Conservation (phyloP, 2,113 vertebrate genomes). For the Phylloscopus trochiloides region DNA sequence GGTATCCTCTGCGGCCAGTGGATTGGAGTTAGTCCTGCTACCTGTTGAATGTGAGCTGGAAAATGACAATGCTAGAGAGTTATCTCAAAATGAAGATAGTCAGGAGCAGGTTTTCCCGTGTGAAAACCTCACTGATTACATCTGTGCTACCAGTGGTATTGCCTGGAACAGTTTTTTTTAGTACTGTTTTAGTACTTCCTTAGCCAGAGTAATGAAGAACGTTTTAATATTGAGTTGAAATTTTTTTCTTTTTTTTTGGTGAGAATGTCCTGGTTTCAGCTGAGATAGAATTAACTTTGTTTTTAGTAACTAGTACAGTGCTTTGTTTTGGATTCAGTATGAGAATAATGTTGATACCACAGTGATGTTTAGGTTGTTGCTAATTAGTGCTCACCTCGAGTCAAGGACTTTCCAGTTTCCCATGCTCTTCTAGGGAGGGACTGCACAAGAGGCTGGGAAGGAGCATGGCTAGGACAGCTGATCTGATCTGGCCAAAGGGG, state of each 20-base stretch:
- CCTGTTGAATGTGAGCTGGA: not conserved
- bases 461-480: not conserved
- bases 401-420: not conserved
- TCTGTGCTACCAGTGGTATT: not conserved
- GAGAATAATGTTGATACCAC: not conserved
- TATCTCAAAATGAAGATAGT: not conserved
- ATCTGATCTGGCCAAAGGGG: not conserved
- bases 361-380: not conserved
- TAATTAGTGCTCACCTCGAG: not conserved
- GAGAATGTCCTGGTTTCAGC: fast-evolving
- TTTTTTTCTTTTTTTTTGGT: not conserved
- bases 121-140: not conserved
- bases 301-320: not conserved
- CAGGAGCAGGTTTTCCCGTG: not conserved
- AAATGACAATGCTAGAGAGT: not conserved
- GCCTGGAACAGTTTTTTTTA: not conserved
- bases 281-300: not conserved
- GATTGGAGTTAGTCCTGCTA: not conserved
- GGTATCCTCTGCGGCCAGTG: not conserved
- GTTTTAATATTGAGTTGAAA: not conserved
- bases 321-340: not conserved
- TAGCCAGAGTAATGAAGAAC: not conserved
- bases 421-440: not conserved
- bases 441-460: not conserved
- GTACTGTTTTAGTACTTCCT: not conserved